Percentiles rank a stretch among this genome's conserved stretches.
Evolutionary conservation across 1,140 invertebrate genomes (phyloP).

Genomic region (Drosophila trapezifrons): DNA sequence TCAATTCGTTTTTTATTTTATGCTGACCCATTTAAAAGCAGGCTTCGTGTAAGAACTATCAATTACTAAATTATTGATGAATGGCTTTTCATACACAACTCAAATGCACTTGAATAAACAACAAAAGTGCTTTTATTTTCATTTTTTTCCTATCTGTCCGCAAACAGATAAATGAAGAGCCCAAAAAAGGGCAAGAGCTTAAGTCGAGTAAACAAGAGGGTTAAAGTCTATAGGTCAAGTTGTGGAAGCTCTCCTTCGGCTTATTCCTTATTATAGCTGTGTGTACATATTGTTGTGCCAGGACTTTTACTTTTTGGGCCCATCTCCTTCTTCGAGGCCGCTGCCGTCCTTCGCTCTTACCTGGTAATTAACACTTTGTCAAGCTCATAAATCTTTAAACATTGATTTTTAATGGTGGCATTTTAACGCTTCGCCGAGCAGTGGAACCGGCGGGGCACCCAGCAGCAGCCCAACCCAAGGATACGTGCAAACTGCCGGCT

Average conservation of each 20-base stretch:
- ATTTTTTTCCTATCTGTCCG: neutral
- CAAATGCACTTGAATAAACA: neutral
- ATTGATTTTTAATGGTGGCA: slow-evolving; percentile 81
- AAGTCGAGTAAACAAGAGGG: slow-evolving; percentile 16
- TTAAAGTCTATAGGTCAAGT: slow-evolving; percentile 28
- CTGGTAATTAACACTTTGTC: slow-evolving; percentile 79
- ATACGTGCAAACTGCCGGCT: slow-evolving; percentile 55
- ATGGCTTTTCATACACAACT: slow-evolving; percentile 4
- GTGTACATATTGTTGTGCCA: slow-evolving; percentile 14
- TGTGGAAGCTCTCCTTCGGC: slow-evolving; percentile 4
- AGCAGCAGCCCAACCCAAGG: no score
- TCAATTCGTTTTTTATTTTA: slow-evolving; percentile 8
- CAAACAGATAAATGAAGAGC: neutral
- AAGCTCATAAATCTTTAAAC: slow-evolving; percentile 78
- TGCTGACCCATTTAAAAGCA: slow-evolving; percentile 6
- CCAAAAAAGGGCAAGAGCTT: neutral
- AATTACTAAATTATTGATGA: slow-evolving; percentile 55
- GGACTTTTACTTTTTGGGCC: slow-evolving; percentile 29
- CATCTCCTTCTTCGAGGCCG: neutral
- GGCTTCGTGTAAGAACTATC: slow-evolving; percentile 12
- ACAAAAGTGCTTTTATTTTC: slow-evolving; percentile 8
- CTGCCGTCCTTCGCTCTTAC: slow-evolving; percentile 5
- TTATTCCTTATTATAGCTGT: slow-evolving; percentile 22
- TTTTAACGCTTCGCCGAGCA: slow-evolving; percentile 69
- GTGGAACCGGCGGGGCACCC: slow-evolving; percentile 18